Conservation (phyloP, 2,888 invertebrate genomes). For the Glyphotaelius pellucidus region DNA sequence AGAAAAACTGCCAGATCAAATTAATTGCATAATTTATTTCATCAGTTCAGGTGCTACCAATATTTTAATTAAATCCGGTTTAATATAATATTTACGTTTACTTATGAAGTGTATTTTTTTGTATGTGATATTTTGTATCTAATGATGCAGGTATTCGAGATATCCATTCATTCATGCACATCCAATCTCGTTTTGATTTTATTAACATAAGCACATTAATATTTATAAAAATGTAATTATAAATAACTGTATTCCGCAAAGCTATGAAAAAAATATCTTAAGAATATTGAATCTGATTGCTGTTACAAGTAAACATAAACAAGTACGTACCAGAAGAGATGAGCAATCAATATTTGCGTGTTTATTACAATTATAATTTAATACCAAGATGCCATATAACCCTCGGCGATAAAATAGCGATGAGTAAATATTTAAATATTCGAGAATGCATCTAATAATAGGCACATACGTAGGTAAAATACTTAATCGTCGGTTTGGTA, state of each 20-base stretch:
- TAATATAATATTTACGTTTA: too few species aligned
- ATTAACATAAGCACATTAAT: not conserved
- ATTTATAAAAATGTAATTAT: not conserved
- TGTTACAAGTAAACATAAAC: not conserved
- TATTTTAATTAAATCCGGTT: not conserved
- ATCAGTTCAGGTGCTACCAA: not conserved
- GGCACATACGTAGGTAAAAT: not conserved
- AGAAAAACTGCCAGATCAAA: not conserved
- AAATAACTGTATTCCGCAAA: too few species aligned
- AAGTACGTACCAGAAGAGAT: not conserved
- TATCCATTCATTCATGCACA: not conserved
- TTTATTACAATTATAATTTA: slow-evolving; percentile 3
- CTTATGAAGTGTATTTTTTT: not conserved
- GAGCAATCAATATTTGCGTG: not conserved
- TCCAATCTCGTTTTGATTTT: not conserved
- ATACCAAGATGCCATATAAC: not conserved
- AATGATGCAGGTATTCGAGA: not conserved
- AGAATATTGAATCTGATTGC: not conserved
- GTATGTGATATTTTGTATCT: too few species aligned
- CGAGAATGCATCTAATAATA: slow-evolving; percentile 28
- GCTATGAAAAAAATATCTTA: not conserved
- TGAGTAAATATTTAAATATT: slow-evolving; percentile 20
- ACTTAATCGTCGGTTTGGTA: not conserved
- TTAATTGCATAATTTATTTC: not conserved
- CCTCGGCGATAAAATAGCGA: slow-evolving; percentile 41